phyloP scores from a whole-genome alignment of 1,140 invertebrate genomes.

The honey bee (Apis mellifera) region DNA sequence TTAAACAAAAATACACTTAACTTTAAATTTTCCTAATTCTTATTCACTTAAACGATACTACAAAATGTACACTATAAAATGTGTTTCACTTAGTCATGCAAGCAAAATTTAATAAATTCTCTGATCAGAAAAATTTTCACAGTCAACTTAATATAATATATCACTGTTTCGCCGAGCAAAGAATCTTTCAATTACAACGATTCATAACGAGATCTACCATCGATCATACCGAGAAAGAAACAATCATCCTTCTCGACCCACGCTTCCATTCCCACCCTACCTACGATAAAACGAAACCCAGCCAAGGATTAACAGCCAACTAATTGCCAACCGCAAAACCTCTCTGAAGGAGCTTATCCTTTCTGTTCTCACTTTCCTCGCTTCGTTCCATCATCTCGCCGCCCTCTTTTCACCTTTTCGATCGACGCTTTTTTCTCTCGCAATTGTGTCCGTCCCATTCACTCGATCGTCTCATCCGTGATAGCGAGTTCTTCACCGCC shows the following conservation, averaged over 20 bases:
- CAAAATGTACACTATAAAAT: too few species aligned
- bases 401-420: background rate
- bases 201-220: background rate
- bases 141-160: too few species aligned
- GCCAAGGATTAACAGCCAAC: conserved; percentile 47
- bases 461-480: background rate
- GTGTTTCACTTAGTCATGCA: too few species aligned
- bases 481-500: background rate
- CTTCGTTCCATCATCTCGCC: background rate
- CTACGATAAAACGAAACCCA: background rate
- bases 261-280: background rate
- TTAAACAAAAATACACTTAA: too few species aligned
- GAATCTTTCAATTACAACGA: background rate
- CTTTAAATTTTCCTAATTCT: too few species aligned
- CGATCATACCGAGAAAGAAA: background rate
- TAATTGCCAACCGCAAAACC: conserved; percentile 58
- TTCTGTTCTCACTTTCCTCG: background rate
- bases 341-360: conserved; percentile 1
- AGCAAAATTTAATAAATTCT: too few species aligned
- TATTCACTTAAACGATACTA: too few species aligned
- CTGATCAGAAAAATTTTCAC: too few species aligned
- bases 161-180: background rate
- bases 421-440: background rate
- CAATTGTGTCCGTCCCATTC: conserved; percentile 6
- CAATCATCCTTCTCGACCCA: background rate